phyloP scores from a whole-genome alignment of 2,113 vertebrate species.

The Eolophus roseicapilla region DNA sequence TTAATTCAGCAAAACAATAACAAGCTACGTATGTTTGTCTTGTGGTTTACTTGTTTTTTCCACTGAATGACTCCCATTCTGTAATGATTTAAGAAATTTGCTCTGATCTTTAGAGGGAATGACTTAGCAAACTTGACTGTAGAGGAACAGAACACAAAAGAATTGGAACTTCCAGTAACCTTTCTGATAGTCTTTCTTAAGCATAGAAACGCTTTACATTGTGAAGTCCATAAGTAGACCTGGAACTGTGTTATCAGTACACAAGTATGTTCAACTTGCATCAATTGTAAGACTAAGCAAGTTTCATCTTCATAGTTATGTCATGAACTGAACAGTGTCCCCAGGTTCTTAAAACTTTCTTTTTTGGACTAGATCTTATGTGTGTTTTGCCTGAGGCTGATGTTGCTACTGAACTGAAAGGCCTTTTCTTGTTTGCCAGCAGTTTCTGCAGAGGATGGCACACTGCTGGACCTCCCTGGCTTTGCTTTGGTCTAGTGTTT shows the following conservation, averaged over 20 bases:
- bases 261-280: background rate
- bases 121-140: background rate
- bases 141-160: background rate
- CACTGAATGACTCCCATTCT: background rate
- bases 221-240: background rate
- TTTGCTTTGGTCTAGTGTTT: background rate
- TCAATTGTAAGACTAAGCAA: background rate
- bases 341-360: background rate
- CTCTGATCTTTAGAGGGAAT: background rate
- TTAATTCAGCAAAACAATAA: background rate
- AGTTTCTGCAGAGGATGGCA: background rate
- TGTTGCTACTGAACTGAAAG: background rate
- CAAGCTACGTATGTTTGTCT: background rate
- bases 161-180: background rate
- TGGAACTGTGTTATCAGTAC: background rate
- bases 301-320: background rate
- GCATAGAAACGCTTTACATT: background rate
- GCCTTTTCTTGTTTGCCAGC: background rate
- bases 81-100: background rate
- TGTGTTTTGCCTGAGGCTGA: background rate
- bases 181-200: background rate
- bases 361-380: background rate
- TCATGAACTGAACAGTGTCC: background rate
- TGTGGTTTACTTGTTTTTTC: background rate
- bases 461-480: background rate